Evolutionary conservation across 2,888 invertebrate genomes (phyloP), one percentile per base, ranked within the genome.

Genomic region (Drosophila differens): DNA sequence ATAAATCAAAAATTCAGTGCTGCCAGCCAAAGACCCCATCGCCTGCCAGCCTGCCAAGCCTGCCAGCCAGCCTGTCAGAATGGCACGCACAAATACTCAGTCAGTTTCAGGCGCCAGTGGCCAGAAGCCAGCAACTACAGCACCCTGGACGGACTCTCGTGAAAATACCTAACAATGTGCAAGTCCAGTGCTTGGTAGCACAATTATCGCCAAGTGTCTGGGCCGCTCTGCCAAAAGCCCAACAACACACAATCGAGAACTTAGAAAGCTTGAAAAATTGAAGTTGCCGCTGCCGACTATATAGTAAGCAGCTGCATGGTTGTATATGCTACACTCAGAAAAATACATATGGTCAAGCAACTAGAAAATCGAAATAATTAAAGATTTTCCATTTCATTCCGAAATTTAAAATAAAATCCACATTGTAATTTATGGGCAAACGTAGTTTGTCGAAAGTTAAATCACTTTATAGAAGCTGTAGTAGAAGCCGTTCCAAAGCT

Each of bases 1-100:
- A 92, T 92, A 92, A 92, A 92, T 92, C 91, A 92, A 92, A 91
- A 92, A 92, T 92, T 90, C 91, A 90, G 84, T 90, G 88, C 86
- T 85, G 76, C 81, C 79, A 78, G 71, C 74, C 72, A 70, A 63
- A 62, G 70, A 80, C 32, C n/a, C 58, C 41, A 22, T 30, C n/a
- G 30, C 55, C 37, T 35, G 19, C 54, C 37, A 37, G 4, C 35
- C 54, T 19, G 22, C 25, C 16, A 7, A 47, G 12, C 39, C 30
- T 30, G 39, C 57, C 41, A 16, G 58, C n/a, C 66, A 51, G 86
- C 89, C 89, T 85, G 90, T 90, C 86, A 90, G 84, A 88, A 83
- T 80, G 85, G 83, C 89, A 89, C 88, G 91, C 88, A 91, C 83
- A 91, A 85, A 89, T 82, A 87, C 90, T 83, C 81, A 81, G 73